phyloP scores from a whole-genome alignment of 1,140 invertebrate species.

The Drosophila seguyi region DNA sequence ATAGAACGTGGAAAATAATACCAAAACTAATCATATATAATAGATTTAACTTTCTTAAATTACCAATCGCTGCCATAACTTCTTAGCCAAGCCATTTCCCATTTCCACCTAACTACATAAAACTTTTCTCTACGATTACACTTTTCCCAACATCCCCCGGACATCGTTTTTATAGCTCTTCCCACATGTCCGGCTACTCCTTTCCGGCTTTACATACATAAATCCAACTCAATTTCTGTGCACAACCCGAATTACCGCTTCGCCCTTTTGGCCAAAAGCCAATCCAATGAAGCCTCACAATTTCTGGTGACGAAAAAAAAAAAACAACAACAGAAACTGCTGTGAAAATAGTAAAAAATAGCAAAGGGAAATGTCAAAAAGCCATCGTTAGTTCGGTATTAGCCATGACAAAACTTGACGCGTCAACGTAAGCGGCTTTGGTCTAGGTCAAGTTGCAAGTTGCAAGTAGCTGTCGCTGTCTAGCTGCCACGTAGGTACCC shows the following conservation, averaged over 20 bases:
- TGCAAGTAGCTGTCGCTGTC: conserved; percentile 15
- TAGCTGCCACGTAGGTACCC: conserved; percentile 9
- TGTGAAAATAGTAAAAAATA: conserved; percentile 47
- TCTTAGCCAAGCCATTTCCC: neutral
- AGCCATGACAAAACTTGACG: conserved; percentile 56
- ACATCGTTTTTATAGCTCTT: conserved; percentile 15
- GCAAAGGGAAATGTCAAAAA: conserved; percentile 55
- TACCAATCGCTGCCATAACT: too few relatives aligned
- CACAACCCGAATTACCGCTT: neutral
- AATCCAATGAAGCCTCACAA: conserved; percentile 62
- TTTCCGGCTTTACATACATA: conserved; percentile 27
- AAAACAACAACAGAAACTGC: conserved; percentile 15
- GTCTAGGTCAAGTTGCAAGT: conserved; percentile 75
- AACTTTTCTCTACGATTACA: neutral
- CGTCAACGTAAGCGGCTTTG: conserved; percentile 77
- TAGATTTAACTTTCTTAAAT: neutral
- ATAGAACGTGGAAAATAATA: rapidly evolving
- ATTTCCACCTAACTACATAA: neutral
- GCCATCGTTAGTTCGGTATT: conserved; percentile 67
- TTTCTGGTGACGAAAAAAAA: conserved; percentile 42
- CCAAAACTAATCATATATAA: neutral
- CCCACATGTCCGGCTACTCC: conserved; percentile 5
- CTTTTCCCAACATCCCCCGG: neutral
- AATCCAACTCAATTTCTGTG: conserved; percentile 42
- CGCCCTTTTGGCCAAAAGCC: conserved; percentile 15